Base-by-base conservation (phyloP, 2,113 vertebrate genomes). In the Catharus minimus region DNA sequence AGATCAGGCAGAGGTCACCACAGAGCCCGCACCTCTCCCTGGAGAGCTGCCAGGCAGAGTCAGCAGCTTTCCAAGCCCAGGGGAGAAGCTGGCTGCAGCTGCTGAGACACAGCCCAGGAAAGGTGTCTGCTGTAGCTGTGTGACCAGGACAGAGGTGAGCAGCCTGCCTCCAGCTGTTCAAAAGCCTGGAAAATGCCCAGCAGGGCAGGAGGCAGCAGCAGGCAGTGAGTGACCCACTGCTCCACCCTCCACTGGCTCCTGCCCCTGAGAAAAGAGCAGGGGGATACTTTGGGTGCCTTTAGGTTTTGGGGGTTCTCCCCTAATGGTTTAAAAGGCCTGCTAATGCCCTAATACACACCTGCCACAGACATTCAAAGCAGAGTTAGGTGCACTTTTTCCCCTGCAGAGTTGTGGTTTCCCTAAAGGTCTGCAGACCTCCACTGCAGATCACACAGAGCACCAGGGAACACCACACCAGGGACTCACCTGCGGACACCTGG, bases 111-210 rank as follows among this genome's bases (percentile, higher is more conserved):
- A 79, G 78, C 55, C 46, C 65, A 61, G 39, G 69, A 75, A 78
- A 92, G 65, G 60, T 2, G 1, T 11, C 56, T 81, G 79, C 68
- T 74, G 56, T 4, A 64, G 65, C 57, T 1, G 0, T 67, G 53
- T 80, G 64, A 36, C 52, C 76, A 86, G 58, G 15, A 53, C 44
- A 86, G 36, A 76, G 81, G 30, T 27, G 43, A 90, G 43, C 49
- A 81, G 57, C 64, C n/a, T 26, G 36, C 46, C 33, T 84, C 33
- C 68, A 74, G 52, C 1, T 0, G 66, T 38, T 90, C 57, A 81
- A 81, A 89, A 38, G 47, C 67, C n/a, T 58, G 90, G 92, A 66
- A 87, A 76, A 76, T 58, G 81, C 67, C 87, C 22, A 22, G 73
- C 17, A 67, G 66, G 65, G 50, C 57, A 46, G 82, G 64, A 86